phyloP scores from a whole-genome alignment of 2,797 vertebrate genomes.

The Alcedo atthis region DNA sequence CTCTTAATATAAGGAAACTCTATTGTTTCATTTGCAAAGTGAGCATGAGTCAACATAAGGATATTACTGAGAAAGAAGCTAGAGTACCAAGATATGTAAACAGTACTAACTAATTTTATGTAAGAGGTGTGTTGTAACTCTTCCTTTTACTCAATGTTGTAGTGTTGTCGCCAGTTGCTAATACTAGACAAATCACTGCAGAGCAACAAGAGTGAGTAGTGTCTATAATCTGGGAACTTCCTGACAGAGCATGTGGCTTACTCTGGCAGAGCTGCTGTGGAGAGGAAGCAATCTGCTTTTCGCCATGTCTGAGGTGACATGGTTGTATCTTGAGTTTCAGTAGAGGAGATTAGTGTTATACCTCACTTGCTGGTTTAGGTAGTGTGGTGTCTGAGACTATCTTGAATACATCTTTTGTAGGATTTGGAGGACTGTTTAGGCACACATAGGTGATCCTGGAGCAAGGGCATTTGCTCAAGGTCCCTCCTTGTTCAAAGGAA shows the following conservation, averaged over 20 bases:
- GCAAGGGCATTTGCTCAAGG: neutral
- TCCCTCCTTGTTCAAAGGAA: neutral
- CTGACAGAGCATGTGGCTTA: neutral
- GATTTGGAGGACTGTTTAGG: neutral
- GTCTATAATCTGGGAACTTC: neutral
- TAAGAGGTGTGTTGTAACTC: constrained; percentile 7
- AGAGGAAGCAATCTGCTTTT: neutral
- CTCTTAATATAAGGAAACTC: constrained; percentile 19
- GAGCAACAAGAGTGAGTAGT: neutral
- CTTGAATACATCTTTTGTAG: neutral
- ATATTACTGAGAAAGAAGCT: constrained; percentile 16
- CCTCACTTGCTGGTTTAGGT: neutral
- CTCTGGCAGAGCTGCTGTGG: neutral
- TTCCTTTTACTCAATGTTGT: neutral
- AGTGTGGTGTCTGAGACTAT: neutral
- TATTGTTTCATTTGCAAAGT: constrained; percentile 32
- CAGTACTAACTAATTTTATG: neutral
- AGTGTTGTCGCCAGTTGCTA: neutral
- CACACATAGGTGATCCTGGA: neutral
- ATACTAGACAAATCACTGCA: neutral
- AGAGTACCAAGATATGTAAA: neutral
- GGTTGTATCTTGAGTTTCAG: neutral
- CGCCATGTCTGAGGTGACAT: neutral
- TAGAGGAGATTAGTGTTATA: neutral
- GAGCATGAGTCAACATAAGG: constrained; percentile 14